Conservation (phyloP, 2,797 vertebrate species). For the Gadopsis bispinosus region DNA sequence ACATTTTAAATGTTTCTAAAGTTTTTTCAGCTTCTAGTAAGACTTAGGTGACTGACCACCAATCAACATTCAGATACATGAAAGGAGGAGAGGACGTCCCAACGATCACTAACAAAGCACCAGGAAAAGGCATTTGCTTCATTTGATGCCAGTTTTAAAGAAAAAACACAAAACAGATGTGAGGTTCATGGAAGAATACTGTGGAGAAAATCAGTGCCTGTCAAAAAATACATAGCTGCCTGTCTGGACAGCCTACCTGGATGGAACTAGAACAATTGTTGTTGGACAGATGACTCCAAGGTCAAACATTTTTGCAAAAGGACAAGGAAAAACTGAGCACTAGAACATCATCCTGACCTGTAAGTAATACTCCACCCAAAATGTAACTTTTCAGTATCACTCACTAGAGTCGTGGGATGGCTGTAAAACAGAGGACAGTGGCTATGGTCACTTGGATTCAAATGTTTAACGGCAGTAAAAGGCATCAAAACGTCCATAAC, state of each 20-base stretch:
- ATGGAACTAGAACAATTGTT: constrained; percentile 24
- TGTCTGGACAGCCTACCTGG: constrained; percentile 11
- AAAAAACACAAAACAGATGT: not conserved
- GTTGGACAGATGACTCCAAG: constrained; percentile 31
- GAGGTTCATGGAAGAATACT: constrained; percentile 8
- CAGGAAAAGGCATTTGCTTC: constrained; percentile 3
- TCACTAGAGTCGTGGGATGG: not conserved
- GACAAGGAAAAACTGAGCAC: constrained; percentile 23
- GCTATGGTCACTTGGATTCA: not conserved
- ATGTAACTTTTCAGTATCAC: not conserved
- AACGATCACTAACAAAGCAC: not conserved
- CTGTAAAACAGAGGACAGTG: not conserved
- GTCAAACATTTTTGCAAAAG: constrained; percentile 24
- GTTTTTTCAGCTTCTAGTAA: not conserved
- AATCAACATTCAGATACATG: not conserved
- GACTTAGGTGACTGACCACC: not conserved
- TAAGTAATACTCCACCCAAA: constrained; percentile 27
- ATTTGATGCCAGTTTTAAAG: constrained; percentile 5
- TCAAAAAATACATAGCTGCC: constrained; percentile 28
- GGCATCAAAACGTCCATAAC: not conserved
- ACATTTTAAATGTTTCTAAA: not conserved
- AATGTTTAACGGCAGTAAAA: not conserved
- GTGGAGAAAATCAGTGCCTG: constrained; percentile 6
- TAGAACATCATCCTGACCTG: constrained; percentile 13
- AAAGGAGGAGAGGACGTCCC: not conserved